phyloP scores from a whole-genome alignment of 2,113 vertebrate genomes.

The Formicarius rufipectus region DNA sequence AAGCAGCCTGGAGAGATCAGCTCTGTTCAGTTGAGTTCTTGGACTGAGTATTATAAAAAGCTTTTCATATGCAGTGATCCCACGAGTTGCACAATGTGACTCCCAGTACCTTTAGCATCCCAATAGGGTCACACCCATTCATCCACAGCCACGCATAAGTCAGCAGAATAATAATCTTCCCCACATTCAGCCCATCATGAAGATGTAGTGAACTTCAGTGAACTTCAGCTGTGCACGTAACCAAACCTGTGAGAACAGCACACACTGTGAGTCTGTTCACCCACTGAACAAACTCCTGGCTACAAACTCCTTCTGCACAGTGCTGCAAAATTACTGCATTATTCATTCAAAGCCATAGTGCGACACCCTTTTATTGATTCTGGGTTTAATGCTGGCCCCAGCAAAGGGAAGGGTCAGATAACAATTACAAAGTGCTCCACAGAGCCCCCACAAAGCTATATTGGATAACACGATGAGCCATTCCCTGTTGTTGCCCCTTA shows the following conservation, averaged over 20 bases:
- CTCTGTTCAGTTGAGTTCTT: background rate
- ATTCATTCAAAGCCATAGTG: background rate
- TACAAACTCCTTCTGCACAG: background rate
- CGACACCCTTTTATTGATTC: background rate
- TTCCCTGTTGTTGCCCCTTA: background rate
- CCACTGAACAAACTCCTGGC: background rate
- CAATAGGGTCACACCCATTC: background rate
- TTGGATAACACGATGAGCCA: background rate
- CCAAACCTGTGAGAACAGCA: background rate
- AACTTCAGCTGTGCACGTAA: background rate
- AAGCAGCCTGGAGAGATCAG: background rate
- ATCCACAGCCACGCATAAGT: background rate
- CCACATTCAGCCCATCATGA: background rate
- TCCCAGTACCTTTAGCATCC: background rate
- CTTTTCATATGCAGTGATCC: background rate
- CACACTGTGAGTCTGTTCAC: fast-evolving
- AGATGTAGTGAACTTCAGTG: background rate
- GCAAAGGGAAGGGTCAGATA: background rate
- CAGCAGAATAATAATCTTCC: background rate
- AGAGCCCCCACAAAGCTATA: background rate
- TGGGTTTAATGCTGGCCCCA: background rate
- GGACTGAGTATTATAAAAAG: background rate
- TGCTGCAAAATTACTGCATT: background rate
- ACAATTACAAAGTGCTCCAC: background rate
- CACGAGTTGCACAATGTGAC: background rate